phyloP scores from a whole-genome alignment of 2,797 vertebrate genomes.

The Artibeus jamaicensis region DNA sequence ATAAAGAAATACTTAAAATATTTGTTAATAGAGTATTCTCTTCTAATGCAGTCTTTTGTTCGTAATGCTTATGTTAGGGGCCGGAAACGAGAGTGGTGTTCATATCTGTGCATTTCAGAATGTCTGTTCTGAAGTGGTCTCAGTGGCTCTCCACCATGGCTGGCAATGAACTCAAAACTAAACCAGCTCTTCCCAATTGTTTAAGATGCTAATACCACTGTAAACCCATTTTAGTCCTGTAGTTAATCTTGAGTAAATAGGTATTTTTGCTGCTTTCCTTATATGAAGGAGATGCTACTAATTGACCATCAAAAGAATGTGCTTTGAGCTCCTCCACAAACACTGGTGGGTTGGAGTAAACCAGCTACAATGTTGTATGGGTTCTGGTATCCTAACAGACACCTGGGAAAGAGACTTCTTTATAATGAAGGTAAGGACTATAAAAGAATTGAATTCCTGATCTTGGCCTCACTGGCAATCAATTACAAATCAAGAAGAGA shows the following conservation, averaged over 20 bases:
- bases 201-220: not conserved
- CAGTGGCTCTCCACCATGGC: not conserved
- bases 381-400: not conserved
- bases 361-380: not conserved
- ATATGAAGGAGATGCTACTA: not conserved
- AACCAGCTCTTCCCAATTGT: not conserved
- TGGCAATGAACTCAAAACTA: not conserved
- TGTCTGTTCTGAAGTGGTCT: constrained; percentile 21
- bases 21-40: constrained; percentile 74
- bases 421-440: not conserved
- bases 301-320: not conserved
- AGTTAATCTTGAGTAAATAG: constrained; percentile 15
- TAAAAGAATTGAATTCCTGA: not conserved
- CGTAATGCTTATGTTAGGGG: not conserved
- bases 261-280: constrained; percentile 12
- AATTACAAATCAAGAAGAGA: not conserved
- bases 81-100: not conserved
- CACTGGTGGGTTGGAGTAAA: not conserved
- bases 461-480: constrained; percentile 1
- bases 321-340: not conserved
- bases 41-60: not conserved
- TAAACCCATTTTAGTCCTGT: not conserved
- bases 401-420: not conserved
- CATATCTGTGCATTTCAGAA: not conserved
- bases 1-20: constrained; percentile 79